A percentile compares a stretch with the other conserved stretches of the same genome.
Conservation (phyloP, 2,113 vertebrate genomes). For the Zosterops lateralis region DNA sequence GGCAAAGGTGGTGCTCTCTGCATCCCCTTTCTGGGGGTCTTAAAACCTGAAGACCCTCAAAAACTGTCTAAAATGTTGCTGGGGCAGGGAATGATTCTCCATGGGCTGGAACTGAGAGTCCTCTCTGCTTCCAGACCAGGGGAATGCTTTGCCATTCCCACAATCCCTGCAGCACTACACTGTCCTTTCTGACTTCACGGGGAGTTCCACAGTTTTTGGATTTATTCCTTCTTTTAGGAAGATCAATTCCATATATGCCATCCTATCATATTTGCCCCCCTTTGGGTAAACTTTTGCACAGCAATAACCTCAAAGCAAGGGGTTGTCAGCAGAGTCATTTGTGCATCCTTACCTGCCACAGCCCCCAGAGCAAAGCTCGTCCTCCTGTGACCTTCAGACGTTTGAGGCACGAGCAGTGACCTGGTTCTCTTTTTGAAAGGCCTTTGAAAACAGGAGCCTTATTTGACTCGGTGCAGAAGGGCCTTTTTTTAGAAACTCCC, state of each 20-base stretch:
- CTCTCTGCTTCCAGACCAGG: background rate
- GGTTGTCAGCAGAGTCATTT: background rate
- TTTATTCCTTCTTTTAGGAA: background rate
- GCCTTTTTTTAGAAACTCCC: background rate
- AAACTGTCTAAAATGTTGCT: background rate
- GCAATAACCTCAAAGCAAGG: background rate
- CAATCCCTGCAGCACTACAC: background rate
- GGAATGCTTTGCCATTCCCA: background rate
- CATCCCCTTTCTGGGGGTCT: background rate
- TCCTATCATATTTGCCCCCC: background rate
- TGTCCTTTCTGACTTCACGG: rapidly evolving
- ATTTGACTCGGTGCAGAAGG: background rate
- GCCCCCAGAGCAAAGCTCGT: background rate
- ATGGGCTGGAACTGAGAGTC: background rate
- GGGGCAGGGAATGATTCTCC: background rate
- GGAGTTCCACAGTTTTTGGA: background rate
- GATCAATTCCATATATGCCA: background rate
- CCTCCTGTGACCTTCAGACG: background rate
- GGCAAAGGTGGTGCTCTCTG: background rate
- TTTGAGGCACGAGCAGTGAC: background rate
- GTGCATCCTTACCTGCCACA: background rate
- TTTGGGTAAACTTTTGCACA: background rate
- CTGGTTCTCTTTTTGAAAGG: background rate
- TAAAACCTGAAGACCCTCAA: background rate
- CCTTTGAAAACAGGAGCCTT: background rate